Evolutionary conservation across 2,113 vertebrate species (phyloP).

Genomic region (Chaetodon trifascialis): DNA sequence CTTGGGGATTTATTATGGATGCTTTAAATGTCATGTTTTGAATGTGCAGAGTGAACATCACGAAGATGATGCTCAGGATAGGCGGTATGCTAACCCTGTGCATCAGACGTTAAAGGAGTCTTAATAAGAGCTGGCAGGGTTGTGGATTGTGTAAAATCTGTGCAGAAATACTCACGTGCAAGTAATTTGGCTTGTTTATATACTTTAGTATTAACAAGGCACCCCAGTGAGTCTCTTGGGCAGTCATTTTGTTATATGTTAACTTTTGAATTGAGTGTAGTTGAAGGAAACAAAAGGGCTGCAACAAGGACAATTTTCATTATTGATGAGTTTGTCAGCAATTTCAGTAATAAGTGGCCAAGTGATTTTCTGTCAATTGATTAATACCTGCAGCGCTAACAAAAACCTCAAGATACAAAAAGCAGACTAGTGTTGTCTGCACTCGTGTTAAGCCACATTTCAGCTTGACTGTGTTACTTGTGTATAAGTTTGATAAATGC

Average conservation of each 20-base stretch:
- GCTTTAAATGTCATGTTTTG: slow-evolving; percentile 53
- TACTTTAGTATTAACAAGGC: slow-evolving; percentile 60
- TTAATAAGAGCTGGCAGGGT: slow-evolving; percentile 26
- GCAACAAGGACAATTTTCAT: neutral
- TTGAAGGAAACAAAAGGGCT: neutral
- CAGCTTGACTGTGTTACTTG: neutral
- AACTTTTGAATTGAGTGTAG: slow-evolving; percentile 11
- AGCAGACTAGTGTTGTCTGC: neutral
- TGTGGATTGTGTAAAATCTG: slow-evolving; percentile 35
- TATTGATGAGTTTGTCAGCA: neutral
- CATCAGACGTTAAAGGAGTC: neutral
- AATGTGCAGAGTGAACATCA: slow-evolving; percentile 5
- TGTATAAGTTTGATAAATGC: neutral
- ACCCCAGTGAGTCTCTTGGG: slow-evolving; percentile 25
- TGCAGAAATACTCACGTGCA: slow-evolving; percentile 56
- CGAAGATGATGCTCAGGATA: neutral
- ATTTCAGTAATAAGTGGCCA: neutral
- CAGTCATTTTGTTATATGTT: slow-evolving; percentile 12
- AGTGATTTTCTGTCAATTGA: neutral
- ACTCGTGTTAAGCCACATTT: neutral
- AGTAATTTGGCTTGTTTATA: slow-evolving; percentile 69
- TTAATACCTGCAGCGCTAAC: neutral
- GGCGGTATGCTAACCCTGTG: neutral
- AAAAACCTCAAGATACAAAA: neutral
- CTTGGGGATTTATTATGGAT: slow-evolving; percentile 5